A percentile compares a stretch with the other conserved stretches of the same genome.
phyloP scores from a whole-genome alignment of 1,140 invertebrate genomes.

The Drosophila sproati region DNA sequence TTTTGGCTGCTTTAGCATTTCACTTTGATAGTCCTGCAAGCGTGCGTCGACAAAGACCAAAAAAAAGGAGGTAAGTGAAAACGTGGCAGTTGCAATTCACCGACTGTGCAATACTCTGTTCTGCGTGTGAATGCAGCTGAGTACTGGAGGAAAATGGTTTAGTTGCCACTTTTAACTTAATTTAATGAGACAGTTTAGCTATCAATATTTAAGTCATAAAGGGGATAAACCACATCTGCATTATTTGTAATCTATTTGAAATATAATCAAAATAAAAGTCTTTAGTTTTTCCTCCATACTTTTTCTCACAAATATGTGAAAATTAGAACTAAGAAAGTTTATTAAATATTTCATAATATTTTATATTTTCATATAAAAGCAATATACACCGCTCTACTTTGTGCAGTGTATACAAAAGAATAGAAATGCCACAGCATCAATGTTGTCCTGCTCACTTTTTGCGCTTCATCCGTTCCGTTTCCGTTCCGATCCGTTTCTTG shows the following conservation, averaged over 20 bases:
- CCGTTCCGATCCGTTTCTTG: not conserved
- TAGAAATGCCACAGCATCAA: constrained; percentile 23
- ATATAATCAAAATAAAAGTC: no score
- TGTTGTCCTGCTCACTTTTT: constrained; percentile 6
- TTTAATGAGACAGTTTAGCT: no score
- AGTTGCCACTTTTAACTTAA: no score
- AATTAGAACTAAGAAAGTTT: no score
- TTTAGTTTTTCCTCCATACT: no score
- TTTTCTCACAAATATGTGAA: no score
- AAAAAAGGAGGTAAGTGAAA: not conserved
- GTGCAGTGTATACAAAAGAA: not conserved
- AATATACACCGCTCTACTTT: no score
- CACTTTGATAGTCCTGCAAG: constrained; percentile 76
- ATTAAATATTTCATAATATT: no score
- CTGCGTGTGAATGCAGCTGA: not conserved
- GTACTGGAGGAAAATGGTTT: not conserved
- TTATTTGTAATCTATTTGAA: no score
- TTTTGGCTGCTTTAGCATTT: constrained; percentile 83
- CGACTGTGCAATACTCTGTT: not conserved
- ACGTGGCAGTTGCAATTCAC: not conserved
- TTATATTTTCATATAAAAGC: no score
- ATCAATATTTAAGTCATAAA: no score
- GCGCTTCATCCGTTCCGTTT: not conserved
- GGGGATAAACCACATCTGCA: no score
- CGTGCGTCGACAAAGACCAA: constrained; percentile 7